These are phyloP conservation scores for Glaucopsyche alexis DNA, from an alignment of 2,888 invertebrate genomes.

Conservation along the genomic window DNA sequence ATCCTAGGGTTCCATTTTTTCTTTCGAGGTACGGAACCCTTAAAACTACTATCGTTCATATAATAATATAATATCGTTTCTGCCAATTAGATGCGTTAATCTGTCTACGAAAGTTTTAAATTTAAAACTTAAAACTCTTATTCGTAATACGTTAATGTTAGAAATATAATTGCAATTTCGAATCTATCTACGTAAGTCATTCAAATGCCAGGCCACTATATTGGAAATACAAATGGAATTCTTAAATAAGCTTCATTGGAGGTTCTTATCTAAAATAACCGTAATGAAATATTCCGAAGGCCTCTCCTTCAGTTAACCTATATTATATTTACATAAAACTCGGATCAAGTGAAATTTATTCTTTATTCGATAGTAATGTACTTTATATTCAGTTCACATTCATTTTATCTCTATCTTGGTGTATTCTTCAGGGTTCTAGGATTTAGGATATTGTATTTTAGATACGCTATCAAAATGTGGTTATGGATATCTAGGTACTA, in stretches of 20 bases:
- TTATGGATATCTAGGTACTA: background rate
- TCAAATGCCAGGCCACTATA: slow-evolving; percentile 4
- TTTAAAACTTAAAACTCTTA: no score
- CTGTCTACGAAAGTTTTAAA: no score
- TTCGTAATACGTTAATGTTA: background rate
- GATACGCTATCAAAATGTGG: slow-evolving; percentile 4
- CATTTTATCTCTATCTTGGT: slow-evolving; percentile 36
- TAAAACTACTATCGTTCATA: no score
- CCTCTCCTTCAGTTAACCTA: slow-evolving; percentile 32
- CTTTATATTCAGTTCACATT: slow-evolving; percentile 39
- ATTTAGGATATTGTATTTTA: slow-evolving; percentile 25
- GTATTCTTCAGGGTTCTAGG: slow-evolving; percentile 37
- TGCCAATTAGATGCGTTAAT: no score
- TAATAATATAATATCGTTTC: no score
- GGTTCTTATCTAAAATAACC: slow-evolving; percentile 27
- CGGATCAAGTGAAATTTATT: slow-evolving; percentile 38
- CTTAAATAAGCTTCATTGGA: slow-evolving; percentile 28
- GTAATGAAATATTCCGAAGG: slow-evolving; percentile 29
- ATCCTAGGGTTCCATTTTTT: no score
- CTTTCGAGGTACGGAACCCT: no score
- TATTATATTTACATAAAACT: slow-evolving; percentile 40
- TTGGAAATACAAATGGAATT: slow-evolving; percentile 28
- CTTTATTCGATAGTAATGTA: slow-evolving; percentile 38
- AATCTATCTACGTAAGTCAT: background rate
- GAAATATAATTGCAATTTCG: slow-evolving; percentile 36